A percentile compares a stretch with the other conserved stretches of the same genome.
Evolutionary conservation across 1,140 invertebrate species (phyloP).

Genomic region (Venustaconcha ellipsiformis): DNA sequence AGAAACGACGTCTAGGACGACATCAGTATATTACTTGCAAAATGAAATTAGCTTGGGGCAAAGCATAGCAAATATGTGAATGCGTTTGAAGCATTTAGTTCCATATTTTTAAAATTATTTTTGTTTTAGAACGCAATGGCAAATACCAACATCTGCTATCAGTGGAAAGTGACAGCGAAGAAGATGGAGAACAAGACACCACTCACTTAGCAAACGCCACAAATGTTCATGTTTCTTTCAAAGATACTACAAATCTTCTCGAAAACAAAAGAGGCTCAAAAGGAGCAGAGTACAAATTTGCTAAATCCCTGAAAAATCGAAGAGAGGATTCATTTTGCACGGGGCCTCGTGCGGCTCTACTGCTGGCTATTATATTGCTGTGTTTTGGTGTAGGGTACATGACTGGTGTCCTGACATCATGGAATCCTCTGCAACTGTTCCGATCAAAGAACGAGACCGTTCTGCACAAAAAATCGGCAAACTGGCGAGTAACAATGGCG

Average conservation of each 20-base stretch:
- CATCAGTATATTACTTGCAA: no score
- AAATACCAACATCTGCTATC: constrained; percentile 32
- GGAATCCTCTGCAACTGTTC: constrained; percentile 1
- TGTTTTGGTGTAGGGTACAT: constrained; percentile 44
- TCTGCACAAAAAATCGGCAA: constrained; percentile 27
- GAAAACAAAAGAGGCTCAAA: constrained; percentile 23
- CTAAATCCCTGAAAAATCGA: constrained; percentile 3
- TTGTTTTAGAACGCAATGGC: no score
- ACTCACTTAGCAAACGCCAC: neutral
- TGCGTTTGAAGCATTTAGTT: no score
- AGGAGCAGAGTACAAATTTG: constrained; percentile 35
- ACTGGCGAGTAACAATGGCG: constrained; percentile 44
- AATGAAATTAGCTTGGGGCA: no score
- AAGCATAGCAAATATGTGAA: no score
- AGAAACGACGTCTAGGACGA: no score
- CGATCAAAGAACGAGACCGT: neutral
- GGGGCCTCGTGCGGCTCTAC: constrained; percentile 30
- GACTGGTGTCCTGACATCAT: constrained; percentile 41
- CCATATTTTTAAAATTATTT: no score
- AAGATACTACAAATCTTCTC: constrained; percentile 19
- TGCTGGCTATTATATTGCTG: constrained; percentile 33
- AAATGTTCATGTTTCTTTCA: constrained; percentile 16
- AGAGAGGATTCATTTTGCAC: constrained; percentile 31
- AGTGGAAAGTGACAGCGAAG: constrained; percentile 39
- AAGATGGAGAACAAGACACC: constrained; percentile 28